phyloP scores from a whole-genome alignment of 2,888 invertebrate species.

The Ectemnius lituratus region DNA sequence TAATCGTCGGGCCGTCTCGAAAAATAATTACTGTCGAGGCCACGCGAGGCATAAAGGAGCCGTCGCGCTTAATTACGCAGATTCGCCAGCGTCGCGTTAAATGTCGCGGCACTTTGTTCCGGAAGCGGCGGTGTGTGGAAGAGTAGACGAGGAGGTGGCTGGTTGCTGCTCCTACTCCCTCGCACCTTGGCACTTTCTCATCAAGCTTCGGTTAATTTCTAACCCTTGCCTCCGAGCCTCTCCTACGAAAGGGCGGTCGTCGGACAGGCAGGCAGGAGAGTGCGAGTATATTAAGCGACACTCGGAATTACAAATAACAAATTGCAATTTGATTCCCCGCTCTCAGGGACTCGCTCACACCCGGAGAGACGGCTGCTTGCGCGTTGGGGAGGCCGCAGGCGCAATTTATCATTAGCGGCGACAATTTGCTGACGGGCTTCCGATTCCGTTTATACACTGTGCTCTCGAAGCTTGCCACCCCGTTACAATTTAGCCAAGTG shows the following conservation, averaged over 20 bases:
- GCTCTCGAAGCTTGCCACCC: conserved; percentile 30
- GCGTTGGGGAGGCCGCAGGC: conserved; percentile 67
- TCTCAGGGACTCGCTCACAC: conserved; percentile 51
- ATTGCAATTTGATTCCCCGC: conserved; percentile 78
- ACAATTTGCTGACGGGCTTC: conserved; percentile 75
- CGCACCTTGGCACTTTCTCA: conserved; percentile 59
- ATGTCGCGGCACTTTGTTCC: conserved; percentile 13
- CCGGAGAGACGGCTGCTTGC: conserved; percentile 32
- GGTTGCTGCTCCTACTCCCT: conserved; percentile 26
- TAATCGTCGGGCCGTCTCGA: neutral
- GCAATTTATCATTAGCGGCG: conserved; percentile 78
- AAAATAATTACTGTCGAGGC: conserved; percentile 23
- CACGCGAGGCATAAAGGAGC: conserved; percentile 27
- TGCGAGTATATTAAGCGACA: conserved; percentile 76
- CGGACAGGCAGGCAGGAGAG: conserved; percentile 59
- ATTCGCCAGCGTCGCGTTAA: conserved; percentile 11
- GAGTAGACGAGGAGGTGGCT: conserved; percentile 20
- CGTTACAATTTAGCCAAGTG: conserved; percentile 4
- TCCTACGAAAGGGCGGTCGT: conserved; percentile 45
- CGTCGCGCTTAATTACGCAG: conserved; percentile 43
- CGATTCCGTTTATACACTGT: conserved; percentile 38
- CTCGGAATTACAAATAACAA: conserved; percentile 79
- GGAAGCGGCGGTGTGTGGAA: conserved; percentile 19
- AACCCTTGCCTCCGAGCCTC: conserved; percentile 61
- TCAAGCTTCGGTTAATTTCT: conserved; percentile 68